Conservation (phyloP, 2,113 vertebrate genomes). For the Corythaixoides concolor region DNA sequence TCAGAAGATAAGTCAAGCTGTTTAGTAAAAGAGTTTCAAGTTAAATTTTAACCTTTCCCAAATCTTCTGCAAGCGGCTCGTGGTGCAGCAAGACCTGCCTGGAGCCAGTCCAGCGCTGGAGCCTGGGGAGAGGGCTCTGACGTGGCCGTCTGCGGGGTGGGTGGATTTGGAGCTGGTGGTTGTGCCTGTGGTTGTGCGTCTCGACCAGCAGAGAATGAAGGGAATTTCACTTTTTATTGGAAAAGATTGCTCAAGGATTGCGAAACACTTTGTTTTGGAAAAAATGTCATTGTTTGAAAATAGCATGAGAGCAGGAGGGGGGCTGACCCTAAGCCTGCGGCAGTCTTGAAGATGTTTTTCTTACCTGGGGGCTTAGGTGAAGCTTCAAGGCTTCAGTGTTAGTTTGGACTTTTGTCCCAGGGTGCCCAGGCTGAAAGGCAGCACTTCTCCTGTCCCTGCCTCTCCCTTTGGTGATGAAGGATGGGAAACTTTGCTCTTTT, state of each 20-base stretch:
- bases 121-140: background rate
- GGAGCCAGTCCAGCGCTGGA: background rate
- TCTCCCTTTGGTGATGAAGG: background rate
- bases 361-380: background rate
- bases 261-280: conserved; percentile 42
- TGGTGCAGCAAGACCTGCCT: background rate
- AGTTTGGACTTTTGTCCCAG: background rate
- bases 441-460: background rate
- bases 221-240: conserved; percentile 39
- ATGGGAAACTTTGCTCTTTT: background rate
- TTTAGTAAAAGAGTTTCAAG: background rate
- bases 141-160: background rate
- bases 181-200: background rate
- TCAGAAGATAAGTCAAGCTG: background rate
- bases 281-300: conserved; percentile 25
- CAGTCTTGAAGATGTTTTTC: background rate
- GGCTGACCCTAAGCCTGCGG: background rate
- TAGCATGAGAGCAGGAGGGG: background rate
- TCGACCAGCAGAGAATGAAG: background rate
- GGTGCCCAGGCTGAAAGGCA: background rate
- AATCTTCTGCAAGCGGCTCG: background rate
- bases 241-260: conserved; percentile 40
- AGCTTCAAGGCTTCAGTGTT: background rate
- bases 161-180: conserved; percentile 12
- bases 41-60: conserved; percentile 16